Conservation (phyloP, 1,140 invertebrate species). For the Drosophila subpulchrella region DNA sequence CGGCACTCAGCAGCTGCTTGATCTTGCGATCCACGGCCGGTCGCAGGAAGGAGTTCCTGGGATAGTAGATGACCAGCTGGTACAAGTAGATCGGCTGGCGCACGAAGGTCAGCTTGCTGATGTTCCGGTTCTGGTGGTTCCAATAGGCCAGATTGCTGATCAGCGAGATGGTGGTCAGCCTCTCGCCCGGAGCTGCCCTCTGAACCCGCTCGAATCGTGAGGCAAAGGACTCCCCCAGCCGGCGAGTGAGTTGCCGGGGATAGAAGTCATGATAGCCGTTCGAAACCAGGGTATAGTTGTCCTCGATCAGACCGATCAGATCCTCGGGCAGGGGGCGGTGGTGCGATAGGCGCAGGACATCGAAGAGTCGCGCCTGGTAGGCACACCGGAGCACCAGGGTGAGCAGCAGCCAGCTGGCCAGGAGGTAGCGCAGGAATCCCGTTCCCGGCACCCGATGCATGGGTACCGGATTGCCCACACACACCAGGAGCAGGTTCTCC, state of each 20-base stretch:
- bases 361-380: constrained; percentile 67
- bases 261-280: constrained; percentile 62
- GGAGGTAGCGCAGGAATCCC: constrained; percentile 32
- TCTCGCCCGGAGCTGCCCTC: background rate
- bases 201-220: constrained; percentile 27
- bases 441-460: constrained; percentile 10
- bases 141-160: constrained; percentile 59
- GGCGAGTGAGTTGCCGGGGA: constrained; percentile 26
- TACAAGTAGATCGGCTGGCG: constrained; percentile 63
- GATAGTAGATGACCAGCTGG: constrained; percentile 65
- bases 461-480: constrained; percentile 48
- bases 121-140: constrained; percentile 32
- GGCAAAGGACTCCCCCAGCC: constrained; percentile 22
- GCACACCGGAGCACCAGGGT: constrained; percentile 61
- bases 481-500: constrained; percentile 35
- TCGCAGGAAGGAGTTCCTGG: constrained; percentile 37
- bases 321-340: constrained; percentile 38
- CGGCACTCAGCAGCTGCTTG: constrained; percentile 53
- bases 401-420: constrained; percentile 55
- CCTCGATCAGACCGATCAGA: constrained; percentile 18
- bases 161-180: constrained; percentile 55
- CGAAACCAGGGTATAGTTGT: constrained; percentile 63
- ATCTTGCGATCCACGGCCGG: constrained; percentile 62
- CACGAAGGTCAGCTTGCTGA: constrained; percentile 27
- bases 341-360: constrained; percentile 43